phyloP scores from a whole-genome alignment of 2,113 vertebrate species.

The Pygoscelis antarcticus region DNA sequence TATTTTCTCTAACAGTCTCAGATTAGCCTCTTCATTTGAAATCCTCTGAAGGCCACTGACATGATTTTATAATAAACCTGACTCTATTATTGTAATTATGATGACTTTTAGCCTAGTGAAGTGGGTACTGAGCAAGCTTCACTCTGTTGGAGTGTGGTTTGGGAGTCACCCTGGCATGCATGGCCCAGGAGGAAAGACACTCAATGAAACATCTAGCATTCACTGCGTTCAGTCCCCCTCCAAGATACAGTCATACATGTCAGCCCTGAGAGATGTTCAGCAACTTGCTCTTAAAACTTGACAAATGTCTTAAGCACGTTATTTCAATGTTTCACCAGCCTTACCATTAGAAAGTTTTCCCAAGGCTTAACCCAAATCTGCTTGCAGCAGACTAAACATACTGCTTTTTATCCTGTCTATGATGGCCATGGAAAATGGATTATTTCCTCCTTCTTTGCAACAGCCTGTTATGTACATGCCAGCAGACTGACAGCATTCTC shows the following conservation, averaged over 20 bases:
- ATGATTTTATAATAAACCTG: neutral
- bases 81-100: neutral
- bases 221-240: neutral
- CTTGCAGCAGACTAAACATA: neutral
- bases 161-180: neutral
- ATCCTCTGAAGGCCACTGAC: neutral
- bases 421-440: neutral
- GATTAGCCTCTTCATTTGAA: neutral
- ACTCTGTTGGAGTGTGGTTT: neutral
- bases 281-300: neutral
- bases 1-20: neutral
- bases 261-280: neutral
- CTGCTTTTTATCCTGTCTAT: neutral
- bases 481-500: neutral
- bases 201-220: neutral
- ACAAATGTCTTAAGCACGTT: neutral
- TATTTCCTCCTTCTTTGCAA: neutral
- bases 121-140: neutral
- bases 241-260: neutral
- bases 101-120: neutral
- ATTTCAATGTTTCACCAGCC: neutral
- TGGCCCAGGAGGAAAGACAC: rapidly evolving
- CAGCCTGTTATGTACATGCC: neutral
- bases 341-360: neutral
- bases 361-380: conserved; percentile 1